Evolutionary conservation across 2,797 vertebrate genomes (phyloP), one percentile per base, ranked within the genome.

Genomic region (Artibeus lituratus): DNA sequence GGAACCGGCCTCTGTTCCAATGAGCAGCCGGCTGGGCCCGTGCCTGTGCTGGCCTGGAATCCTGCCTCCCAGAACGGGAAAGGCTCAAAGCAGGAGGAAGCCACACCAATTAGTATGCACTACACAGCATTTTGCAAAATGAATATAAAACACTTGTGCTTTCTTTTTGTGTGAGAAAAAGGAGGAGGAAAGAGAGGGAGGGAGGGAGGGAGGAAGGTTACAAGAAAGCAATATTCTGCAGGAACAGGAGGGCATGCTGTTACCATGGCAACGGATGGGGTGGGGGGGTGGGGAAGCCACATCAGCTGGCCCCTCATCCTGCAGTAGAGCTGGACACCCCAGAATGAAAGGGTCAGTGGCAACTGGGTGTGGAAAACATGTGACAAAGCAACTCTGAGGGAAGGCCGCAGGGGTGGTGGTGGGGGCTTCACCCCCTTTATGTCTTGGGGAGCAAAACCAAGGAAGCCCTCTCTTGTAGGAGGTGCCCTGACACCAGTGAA

Each of bases 191-290:
- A 32, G 92, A 55, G 90, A 89, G 92, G 92, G 96, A 96, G 95
- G 92, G 90, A 89, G 92, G 92, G 96, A 96, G 95, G 92, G 93
- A 82, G 95, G 97, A 88, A 98, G 95, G 97, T 96, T 98, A 96
- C 18, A 98, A 97, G 97, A 97, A 98, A 98, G 98, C 98, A 98
- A 98, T 97, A 98, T 98, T 98, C 98, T 98, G 96, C 93, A 80
- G 95, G 87, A 96, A 96, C 84, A 92, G 90, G 73, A 97, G 95
- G 29, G 95, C 94, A 97, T 97, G 96, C 89, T 9, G 94, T 98
- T 97, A 89, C 98, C 98, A 98, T 94, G 97, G 98, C 95, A 98
- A 98, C 97, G 0, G 93, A 96, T 26, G 0, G 95, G 97, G 49
- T 0, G 95, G 97, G 62, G 97, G 97, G 97, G 97, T 51, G 37